A percentile compares a stretch with the other conserved stretches of the same genome.
phyloP scores from a whole-genome alignment of 2,113 vertebrate species.

The Myrmecophaga tridactyla region DNA sequence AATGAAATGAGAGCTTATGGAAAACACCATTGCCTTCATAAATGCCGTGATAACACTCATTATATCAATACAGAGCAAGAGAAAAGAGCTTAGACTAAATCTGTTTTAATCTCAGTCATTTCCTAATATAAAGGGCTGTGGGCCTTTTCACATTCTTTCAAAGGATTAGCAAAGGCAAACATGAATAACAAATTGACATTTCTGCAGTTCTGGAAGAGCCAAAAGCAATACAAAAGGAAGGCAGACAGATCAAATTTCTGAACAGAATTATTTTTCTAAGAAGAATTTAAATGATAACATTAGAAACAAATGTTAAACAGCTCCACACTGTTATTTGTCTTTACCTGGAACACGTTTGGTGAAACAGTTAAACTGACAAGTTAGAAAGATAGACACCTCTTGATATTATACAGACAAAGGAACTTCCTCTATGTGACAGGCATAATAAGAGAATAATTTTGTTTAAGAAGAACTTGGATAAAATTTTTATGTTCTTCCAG shows the following conservation, averaged over 20 bases:
- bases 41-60: conserved; percentile 62
- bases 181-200: conserved; percentile 77
- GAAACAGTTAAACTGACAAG: conserved; percentile 56
- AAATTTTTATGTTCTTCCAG: conserved; percentile 48
- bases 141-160: conserved; percentile 74
- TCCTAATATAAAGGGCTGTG: conserved; percentile 70
- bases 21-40: conserved; percentile 51
- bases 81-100: conserved; percentile 62
- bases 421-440: conserved; percentile 44
- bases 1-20: conserved; percentile 57
- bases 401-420: conserved; percentile 49
- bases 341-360: conserved; percentile 78
- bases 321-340: conserved; percentile 70
- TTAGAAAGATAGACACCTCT: conserved; percentile 55
- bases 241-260: conserved; percentile 78
- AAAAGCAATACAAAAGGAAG: conserved; percentile 80
- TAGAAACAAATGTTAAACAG: conserved; percentile 79
- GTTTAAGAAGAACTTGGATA: background rate
- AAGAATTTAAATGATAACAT: conserved; percentile 75
- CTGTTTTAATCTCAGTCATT: conserved; percentile 68
- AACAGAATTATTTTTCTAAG: conserved; percentile 80
- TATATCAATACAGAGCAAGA: conserved; percentile 44
- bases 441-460: conserved; percentile 69
- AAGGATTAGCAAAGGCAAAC: conserved; percentile 78
- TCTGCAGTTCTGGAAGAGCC: conserved; percentile 74